phyloP scores from a whole-genome alignment of 2,888 invertebrate species.

The Diadegma fenestrale region DNA sequence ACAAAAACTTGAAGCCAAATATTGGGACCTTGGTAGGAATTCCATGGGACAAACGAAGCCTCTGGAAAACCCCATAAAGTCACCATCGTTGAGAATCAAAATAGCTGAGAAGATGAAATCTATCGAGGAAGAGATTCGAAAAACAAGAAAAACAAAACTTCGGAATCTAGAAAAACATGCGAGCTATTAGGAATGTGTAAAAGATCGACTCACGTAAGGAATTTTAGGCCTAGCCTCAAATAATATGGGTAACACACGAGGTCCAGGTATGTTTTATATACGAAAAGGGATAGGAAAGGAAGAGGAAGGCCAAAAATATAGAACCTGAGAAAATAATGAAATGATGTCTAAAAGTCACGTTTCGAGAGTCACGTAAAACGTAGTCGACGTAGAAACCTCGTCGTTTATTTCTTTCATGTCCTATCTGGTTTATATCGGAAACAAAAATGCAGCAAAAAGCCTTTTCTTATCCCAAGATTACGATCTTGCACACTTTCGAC shows the following conservation, averaged over 20 bases:
- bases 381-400: conserved; percentile 25
- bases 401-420: conserved; percentile 1
- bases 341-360: conserved; percentile 42
- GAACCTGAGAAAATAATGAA: conserved; percentile 60
- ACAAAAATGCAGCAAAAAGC: neutral
- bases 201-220: conserved; percentile 9
- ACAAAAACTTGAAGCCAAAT: neutral
- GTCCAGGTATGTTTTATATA: conserved; percentile 9
- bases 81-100: conserved; percentile 27
- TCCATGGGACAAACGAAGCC: conserved; percentile 2
- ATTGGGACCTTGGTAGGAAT: neutral
- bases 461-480: neutral
- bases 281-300: neutral
- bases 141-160: conserved; percentile 1
- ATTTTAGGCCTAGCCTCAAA: conserved; percentile 21
- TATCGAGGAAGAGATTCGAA: conserved; percentile 21
- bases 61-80: neutral
- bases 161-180: neutral
- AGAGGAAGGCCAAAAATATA: neutral
- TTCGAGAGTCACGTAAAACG: conserved; percentile 34
- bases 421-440: neutral
- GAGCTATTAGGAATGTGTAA: conserved; percentile 27
- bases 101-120: conserved; percentile 27
- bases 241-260: conserved; percentile 10
- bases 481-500: conserved; percentile 3